Conservation (phyloP, 2,888 invertebrate species). For the Tanytarsus gracilentus region DNA sequence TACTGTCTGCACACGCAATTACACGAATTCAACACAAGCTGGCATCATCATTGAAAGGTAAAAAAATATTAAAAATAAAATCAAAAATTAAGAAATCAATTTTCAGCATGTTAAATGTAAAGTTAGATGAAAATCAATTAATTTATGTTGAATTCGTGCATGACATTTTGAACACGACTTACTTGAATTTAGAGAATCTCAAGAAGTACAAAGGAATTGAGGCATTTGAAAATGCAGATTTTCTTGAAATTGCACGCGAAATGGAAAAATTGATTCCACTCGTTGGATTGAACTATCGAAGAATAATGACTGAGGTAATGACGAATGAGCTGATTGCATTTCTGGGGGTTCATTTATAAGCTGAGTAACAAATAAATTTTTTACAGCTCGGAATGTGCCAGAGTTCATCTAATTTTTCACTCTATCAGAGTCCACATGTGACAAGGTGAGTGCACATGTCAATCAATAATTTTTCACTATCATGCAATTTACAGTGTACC, state of each 20-base stretch:
- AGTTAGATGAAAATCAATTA: neutral
- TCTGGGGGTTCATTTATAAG: too few relatives aligned
- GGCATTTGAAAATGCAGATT: neutral
- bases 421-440: neutral
- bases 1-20: conserved; percentile 7
- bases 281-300: neutral
- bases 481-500: neutral
- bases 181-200: neutral
- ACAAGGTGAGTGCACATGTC: neutral
- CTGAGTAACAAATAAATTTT: too few relatives aligned
- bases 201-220: neutral
- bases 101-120: neutral
- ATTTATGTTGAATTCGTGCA: neutral
- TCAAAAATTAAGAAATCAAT: neutral
- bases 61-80: neutral
- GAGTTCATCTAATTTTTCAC: neutral
- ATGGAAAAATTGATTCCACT: neutral
- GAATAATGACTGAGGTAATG: conserved; percentile 2
- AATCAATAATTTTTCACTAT: neutral
- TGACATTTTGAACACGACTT: neutral
- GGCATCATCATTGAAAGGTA: neutral
- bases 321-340: too few relatives aligned
- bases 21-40: neutral
- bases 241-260: neutral
- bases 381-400: conserved; percentile 7